A percentile compares a stretch with the other conserved stretches of the same genome.
Conservation (phyloP, 2,113 vertebrate species). For the Anoplopoma fimbria region DNA sequence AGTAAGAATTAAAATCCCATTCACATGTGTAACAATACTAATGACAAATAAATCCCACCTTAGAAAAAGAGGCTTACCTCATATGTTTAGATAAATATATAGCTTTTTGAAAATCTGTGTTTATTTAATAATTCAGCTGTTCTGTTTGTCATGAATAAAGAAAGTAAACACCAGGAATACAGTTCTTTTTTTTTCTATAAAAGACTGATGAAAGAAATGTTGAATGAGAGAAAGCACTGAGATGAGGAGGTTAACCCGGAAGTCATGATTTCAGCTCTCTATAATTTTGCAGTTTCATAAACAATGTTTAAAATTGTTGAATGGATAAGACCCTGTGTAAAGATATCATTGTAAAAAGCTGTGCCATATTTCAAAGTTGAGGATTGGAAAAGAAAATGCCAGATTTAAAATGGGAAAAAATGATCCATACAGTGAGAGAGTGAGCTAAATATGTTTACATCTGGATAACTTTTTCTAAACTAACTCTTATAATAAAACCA, state of each 20-base stretch:
- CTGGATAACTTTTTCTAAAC: not conserved
- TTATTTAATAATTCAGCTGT: not conserved
- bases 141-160: not conserved
- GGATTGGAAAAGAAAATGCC: not conserved
- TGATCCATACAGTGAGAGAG: not conserved
- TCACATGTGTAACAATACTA: not conserved
- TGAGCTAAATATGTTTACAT: too few species aligned
- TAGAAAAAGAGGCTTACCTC: not conserved
- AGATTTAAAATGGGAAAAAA: not conserved
- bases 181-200: not conserved
- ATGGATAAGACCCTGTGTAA: not conserved
- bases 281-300: slow-evolving; percentile 6
- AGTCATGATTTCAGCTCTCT: not conserved
- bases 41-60: not conserved
- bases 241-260: not conserved
- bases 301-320: not conserved
- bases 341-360: not conserved
- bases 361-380: not conserved
- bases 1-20: not conserved
- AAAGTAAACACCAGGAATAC: not conserved
- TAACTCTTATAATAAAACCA: not conserved
- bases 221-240: not conserved
- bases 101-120: not conserved
- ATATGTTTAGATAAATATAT: not conserved
- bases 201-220: not conserved